A percentile compares a stretch with the other conserved stretches of the same genome.
Evolutionary conservation across 2,888 invertebrate species (phyloP).

Genomic region (Parnassius apollo): DNA sequence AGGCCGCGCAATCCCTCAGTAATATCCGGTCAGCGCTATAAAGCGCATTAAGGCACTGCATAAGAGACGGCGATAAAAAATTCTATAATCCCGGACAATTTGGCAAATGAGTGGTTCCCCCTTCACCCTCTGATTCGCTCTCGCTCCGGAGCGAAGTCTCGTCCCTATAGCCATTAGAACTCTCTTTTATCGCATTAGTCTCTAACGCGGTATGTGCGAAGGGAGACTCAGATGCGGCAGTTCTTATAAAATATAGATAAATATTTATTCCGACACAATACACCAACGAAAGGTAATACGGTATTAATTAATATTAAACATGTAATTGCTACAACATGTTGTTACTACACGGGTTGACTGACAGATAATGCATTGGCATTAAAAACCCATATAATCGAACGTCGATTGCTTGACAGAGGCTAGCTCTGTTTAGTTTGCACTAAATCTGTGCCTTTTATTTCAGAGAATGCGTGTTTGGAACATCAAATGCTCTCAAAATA

Average conservation of each 20-base stretch:
- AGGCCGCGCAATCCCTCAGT: slow-evolving; percentile 1
- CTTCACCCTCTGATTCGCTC: slow-evolving; percentile 28
- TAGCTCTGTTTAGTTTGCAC: no score
- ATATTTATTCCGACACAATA: no score
- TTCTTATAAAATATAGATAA: neutral
- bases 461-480: no score
- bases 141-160: slow-evolving; percentile 25
- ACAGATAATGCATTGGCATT: no score
- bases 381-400: no score
- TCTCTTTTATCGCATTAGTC: slow-evolving; percentile 61
- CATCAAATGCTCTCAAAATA: no score
- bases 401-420: no score
- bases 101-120: slow-evolving; percentile 52
- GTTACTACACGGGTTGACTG: no score
- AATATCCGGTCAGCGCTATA: slow-evolving; percentile 12
- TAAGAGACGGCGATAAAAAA: slow-evolving; percentile 42
- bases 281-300: no score
- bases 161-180: slow-evolving; percentile 46
- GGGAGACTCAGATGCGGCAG: slow-evolving; percentile 8
- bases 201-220: slow-evolving; percentile 38
- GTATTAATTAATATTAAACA: no score
- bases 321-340: no score
- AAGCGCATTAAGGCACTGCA: slow-evolving; percentile 35
- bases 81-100: slow-evolving; percentile 56
- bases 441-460: no score